Percentiles rank a stretch among this genome's conserved stretches.
phyloP scores from a whole-genome alignment of 2,888 invertebrate species.

The Trichogramma evanescens region DNA sequence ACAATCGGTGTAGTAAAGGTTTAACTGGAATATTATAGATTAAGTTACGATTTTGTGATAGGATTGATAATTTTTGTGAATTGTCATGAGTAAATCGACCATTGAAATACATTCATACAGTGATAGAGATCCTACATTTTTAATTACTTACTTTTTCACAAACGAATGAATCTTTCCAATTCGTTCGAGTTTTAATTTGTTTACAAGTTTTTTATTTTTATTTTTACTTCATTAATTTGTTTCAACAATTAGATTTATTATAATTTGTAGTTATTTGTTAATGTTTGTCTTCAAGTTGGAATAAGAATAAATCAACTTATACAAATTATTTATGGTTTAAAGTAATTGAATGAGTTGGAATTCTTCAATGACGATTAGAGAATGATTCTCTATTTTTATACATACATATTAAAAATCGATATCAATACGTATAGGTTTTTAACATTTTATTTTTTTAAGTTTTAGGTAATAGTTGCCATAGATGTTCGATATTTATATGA shows the following conservation, averaged over 20 bases:
- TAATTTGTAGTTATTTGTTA: conserved; percentile 12
- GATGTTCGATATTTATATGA: neutral
- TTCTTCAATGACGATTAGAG: conserved; percentile 9
- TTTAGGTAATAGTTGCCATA: conserved; percentile 25
- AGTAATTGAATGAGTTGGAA: no score
- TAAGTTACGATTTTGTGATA: no score
- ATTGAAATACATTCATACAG: conserved; percentile 42
- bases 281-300: neutral
- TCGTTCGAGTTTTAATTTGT: conserved; percentile 37
- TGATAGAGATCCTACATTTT: conserved; percentile 33
- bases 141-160: conserved; percentile 28
- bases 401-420: conserved; percentile 36
- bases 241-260: conserved; percentile 39
- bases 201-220: conserved; percentile 33
- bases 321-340: neutral
- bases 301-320: neutral
- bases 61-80: neutral
- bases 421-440: conserved; percentile 36
- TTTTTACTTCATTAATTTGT: conserved; percentile 39
- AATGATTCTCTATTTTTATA: conserved; percentile 21
- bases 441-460: conserved; percentile 9
- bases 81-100: conserved; percentile 31
- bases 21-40: no score
- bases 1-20: no score
- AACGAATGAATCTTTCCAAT: conserved; percentile 43